A percentile compares a stretch with the other conserved stretches of the same genome.
Evolutionary conservation across 2,888 invertebrate genomes (phyloP).

Genomic region (Caenorhabditis sp.): DNA sequence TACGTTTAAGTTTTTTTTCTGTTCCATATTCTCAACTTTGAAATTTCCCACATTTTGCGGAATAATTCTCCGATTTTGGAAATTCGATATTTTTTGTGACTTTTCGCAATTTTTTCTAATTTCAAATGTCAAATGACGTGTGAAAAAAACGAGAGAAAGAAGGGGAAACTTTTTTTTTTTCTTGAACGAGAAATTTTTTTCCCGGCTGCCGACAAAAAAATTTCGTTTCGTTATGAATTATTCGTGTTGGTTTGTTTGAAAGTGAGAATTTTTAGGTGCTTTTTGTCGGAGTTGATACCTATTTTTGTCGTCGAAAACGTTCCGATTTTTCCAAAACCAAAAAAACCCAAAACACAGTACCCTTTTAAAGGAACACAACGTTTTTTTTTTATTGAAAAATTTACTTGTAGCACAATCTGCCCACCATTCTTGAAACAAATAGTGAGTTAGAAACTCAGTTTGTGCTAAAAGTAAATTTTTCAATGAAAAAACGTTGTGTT

Average conservation of each 20-base stretch:
- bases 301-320: too few species aligned
- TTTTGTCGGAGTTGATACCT: neutral
- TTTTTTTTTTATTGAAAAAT: too few species aligned
- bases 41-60: neutral
- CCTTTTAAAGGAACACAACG: too few species aligned
- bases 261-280: neutral
- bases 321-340: too few species aligned
- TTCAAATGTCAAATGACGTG: neutral
- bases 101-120: neutral
- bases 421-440: too few species aligned
- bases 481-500: too few species aligned
- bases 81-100: neutral
- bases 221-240: neutral
- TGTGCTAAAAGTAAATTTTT: too few species aligned
- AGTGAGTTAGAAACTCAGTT: too few species aligned
- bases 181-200: neutral
- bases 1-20: too few species aligned
- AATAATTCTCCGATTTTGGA: neutral
- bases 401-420: too few species aligned
- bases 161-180: neutral
- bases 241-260: neutral
- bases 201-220: neutral
- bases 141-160: neutral
- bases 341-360: too few species aligned
- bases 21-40: too few species aligned